phyloP scores from a whole-genome alignment of 2,797 vertebrate species.

The Enteromius treurensis region DNA sequence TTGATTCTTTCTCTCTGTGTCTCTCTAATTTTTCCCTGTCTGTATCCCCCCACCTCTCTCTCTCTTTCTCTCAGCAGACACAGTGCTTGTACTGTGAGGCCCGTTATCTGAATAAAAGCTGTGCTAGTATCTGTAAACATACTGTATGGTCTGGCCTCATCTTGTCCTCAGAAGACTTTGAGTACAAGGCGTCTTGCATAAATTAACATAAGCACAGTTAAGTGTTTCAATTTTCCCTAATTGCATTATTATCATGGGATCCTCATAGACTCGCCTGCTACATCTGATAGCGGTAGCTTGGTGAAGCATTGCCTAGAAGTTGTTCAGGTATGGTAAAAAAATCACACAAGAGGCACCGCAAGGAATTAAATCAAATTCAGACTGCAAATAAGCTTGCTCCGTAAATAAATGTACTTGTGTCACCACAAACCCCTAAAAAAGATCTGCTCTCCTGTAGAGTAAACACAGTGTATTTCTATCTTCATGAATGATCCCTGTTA shows the following conservation, averaged over 20 bases:
- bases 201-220: conserved; percentile 9
- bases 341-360: conserved; percentile 4
- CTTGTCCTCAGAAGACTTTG: conserved; percentile 10
- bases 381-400: conserved; percentile 19
- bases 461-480: conserved; percentile 22
- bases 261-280: neutral
- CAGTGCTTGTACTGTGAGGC: conserved; percentile 3
- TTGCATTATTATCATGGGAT: neutral
- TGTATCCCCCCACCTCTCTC: neutral
- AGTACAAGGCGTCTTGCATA: neutral
- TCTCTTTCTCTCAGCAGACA: neutral
- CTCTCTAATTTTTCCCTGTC: neutral
- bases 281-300: neutral
- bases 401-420: conserved; percentile 12
- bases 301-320: neutral
- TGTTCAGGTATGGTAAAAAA: neutral
- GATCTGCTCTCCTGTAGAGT: neutral
- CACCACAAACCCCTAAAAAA: conserved; percentile 16
- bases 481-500: conserved; percentile 7
- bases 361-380: conserved; percentile 22
- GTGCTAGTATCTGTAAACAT: conserved; percentile 32
- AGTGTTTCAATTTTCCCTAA: conserved; percentile 9
- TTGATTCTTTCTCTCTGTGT: neutral
- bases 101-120: conserved; percentile 12
- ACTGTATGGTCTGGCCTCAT: conserved; percentile 7